Conservation (phyloP, 2,888 invertebrate genomes). For the Steinernema hermaphroditum region DNA sequence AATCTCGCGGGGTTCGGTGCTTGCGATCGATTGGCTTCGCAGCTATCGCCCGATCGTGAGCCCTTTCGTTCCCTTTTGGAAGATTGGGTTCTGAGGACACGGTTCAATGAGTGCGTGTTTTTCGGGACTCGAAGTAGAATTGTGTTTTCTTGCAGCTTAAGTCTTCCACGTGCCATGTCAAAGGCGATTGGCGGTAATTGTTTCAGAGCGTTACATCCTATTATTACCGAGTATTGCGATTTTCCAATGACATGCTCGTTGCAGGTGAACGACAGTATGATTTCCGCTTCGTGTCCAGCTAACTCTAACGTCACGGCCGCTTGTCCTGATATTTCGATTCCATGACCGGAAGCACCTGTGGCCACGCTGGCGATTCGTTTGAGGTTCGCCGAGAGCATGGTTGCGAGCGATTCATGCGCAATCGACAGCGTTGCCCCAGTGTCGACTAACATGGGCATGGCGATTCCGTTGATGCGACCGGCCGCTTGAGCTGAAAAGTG, state of each 20-base stretch:
- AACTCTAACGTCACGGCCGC: not conserved
- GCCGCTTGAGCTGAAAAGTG: not conserved
- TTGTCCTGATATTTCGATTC: not conserved
- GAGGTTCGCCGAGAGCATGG: not conserved
- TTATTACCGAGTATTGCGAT: not conserved
- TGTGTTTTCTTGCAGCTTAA: too few species aligned
- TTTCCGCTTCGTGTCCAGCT: not conserved
- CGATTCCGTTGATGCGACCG: not conserved
- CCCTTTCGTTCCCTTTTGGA: too few species aligned
- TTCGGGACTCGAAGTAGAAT: too few species aligned
- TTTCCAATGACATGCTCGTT: not conserved
- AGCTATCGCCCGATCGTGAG: too few species aligned
- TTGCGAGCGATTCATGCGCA: not conserved
- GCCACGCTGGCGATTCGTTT: not conserved
- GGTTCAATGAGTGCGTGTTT: too few species aligned
- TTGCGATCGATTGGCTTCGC: too few species aligned
- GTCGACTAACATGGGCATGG: not conserved
- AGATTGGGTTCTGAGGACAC: too few species aligned
- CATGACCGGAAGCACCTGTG: not conserved
- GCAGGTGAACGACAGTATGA: not conserved
- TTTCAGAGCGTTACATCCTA: not conserved
- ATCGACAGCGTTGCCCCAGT: not conserved
- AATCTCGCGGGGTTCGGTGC: too few species aligned
- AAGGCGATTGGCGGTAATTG: not conserved
- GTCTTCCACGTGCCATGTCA: too few species aligned